These are phyloP conservation scores for Cyaniris semiargus DNA, from an alignment of 2,888 invertebrate genomes.

Conservation along the genomic window DNA sequence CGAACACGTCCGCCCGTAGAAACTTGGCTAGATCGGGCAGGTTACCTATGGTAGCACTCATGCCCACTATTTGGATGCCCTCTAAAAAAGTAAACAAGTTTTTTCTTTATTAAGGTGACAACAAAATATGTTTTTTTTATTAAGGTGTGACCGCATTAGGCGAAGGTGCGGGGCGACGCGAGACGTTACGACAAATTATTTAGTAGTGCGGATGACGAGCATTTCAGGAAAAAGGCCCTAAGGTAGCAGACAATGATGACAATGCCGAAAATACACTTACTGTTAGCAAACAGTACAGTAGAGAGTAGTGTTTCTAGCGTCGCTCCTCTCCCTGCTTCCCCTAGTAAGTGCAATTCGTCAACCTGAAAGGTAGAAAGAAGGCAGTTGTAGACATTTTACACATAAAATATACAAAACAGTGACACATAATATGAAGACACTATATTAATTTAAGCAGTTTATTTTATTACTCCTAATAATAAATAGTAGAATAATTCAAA, in stretches of 20 bases:
- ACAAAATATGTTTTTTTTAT: background rate
- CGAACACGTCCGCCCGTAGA: conserved; percentile 89
- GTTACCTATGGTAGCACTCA: conserved; percentile 99
- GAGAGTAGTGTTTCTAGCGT: conserved; percentile 91
- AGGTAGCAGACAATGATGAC: too few species aligned
- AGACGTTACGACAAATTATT: too few species aligned
- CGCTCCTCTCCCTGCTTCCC: conserved; percentile 92
- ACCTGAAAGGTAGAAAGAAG: conserved; percentile 62
- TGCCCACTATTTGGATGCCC: conserved; percentile 92
- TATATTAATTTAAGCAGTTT: too few species aligned
- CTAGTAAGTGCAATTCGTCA: conserved; percentile 96
- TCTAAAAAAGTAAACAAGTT: conserved; percentile 48
- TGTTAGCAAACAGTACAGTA: conserved; percentile 86
- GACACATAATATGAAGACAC: background rate
- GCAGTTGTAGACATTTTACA: too few species aligned
- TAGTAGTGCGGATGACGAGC: too few species aligned
- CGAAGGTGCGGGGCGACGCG: too few species aligned
- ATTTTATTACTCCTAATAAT: too few species aligned
- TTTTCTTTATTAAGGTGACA: background rate
- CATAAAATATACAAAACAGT: background rate
- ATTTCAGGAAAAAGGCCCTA: too few species aligned
- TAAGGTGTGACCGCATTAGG: too few species aligned
- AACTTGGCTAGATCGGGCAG: conserved; percentile 89
- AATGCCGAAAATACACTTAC: conserved; percentile 65
- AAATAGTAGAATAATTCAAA: too few species aligned